These are phyloP conservation scores for Blera fallax DNA, from an alignment of 2,888 invertebrate genomes.

Conservation along the genomic window DNA sequence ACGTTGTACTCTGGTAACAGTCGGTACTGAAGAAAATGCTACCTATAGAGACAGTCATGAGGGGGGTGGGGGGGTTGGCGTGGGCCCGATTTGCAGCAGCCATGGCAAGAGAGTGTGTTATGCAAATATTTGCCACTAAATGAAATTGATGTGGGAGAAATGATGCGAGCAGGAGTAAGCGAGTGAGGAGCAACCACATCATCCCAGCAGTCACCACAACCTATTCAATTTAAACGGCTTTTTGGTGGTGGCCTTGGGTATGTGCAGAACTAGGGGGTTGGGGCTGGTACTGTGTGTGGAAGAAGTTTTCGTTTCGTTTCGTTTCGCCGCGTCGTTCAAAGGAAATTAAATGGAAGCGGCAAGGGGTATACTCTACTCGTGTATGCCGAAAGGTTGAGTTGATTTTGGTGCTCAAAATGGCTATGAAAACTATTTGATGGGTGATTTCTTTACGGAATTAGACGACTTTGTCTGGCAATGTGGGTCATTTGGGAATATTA, in stretches of 20 bases:
- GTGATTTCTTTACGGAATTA: constrained; percentile 30
- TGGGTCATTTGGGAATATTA: constrained; percentile 33
- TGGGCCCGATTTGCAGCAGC: constrained; percentile 46
- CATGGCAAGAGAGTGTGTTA: constrained; percentile 50
- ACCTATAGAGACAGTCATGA: constrained; percentile 34
- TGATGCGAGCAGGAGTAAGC: constrained; percentile 45
- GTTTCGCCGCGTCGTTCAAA: constrained; percentile 16
- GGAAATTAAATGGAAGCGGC: constrained; percentile 52
- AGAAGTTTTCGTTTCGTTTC: constrained; percentile 14
- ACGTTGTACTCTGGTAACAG: constrained; percentile 27
- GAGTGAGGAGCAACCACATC: constrained; percentile 54
- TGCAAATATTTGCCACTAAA: constrained; percentile 73
- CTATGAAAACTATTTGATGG: constrained; percentile 66
- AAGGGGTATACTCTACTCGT: too few relatives aligned
- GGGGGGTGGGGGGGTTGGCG: neutral
- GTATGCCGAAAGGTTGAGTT: constrained; percentile 17
- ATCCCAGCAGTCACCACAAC: constrained; percentile 58
- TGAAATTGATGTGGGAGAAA: constrained; percentile 70
- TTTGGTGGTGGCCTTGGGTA: neutral
- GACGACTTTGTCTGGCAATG: constrained; percentile 34
- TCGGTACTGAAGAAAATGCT: constrained; percentile 39
- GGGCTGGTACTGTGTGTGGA: neutral
- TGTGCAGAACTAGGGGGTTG: too few relatives aligned
- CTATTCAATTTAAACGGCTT: constrained; percentile 69
- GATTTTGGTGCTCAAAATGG: constrained; percentile 57